phyloP scores from a whole-genome alignment of 2,113 vertebrate genomes.

The Rafetus swinhoei region DNA sequence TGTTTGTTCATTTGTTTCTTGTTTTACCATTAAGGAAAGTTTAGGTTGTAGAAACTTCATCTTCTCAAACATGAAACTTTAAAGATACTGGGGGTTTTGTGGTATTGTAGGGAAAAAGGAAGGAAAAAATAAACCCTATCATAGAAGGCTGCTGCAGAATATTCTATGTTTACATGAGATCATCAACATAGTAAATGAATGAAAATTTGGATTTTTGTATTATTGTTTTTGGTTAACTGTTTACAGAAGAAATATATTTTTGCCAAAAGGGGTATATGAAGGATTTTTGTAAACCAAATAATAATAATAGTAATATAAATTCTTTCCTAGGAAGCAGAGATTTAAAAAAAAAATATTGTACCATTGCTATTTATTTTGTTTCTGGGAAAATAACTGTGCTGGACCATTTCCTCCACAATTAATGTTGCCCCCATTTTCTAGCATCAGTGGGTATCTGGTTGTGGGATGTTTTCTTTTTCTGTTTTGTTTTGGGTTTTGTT shows the following conservation, averaged over 20 bases:
- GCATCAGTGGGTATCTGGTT: constrained; percentile 48
- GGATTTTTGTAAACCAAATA: constrained; percentile 64
- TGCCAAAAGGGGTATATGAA: constrained; percentile 62
- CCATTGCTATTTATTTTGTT: constrained; percentile 70
- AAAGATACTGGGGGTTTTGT: constrained; percentile 16
- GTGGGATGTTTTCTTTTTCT: constrained; percentile 51
- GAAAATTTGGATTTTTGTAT: constrained; percentile 27
- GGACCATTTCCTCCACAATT: constrained; percentile 53
- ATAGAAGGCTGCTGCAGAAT: constrained; percentile 58
- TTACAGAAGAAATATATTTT: constrained; percentile 69
- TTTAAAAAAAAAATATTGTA: constrained; percentile 48
- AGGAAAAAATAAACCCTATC: neutral
- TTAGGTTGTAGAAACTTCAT: constrained; percentile 3
- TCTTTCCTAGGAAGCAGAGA: constrained; percentile 45
- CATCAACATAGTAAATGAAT: constrained; percentile 53
- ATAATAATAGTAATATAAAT: constrained; percentile 61
- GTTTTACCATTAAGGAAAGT: neutral
- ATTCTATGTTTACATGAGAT: constrained; percentile 69
- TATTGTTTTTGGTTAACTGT: constrained; percentile 68
- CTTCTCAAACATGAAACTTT: neutral
- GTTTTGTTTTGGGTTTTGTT: constrained; percentile 42
- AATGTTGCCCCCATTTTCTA: constrained; percentile 11
- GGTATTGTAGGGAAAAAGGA: neutral
- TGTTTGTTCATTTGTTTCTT: neutral
- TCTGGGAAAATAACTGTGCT: constrained; percentile 44